These are phyloP conservation scores for Campoplex nolae DNA, from an alignment of 2,888 invertebrate genomes.

Conservation along the genomic window DNA sequence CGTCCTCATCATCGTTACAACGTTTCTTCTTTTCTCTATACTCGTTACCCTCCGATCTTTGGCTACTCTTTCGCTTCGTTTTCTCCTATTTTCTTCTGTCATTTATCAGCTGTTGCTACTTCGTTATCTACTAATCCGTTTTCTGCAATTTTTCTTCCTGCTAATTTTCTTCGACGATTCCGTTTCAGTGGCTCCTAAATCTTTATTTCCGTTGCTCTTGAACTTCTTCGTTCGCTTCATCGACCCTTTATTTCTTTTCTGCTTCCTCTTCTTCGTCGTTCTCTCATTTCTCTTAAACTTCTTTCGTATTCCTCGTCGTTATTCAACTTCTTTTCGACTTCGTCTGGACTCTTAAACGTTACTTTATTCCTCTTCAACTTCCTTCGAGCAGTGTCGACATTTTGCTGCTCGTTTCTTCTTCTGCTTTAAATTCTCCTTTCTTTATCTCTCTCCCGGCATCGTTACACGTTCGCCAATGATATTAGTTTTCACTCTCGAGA, in stretches of 20 bases:
- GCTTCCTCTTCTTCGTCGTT: neutral
- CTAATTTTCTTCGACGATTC: neutral
- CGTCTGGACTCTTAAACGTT: neutral
- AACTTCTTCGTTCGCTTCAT: neutral
- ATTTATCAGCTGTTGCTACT: conserved; percentile 5
- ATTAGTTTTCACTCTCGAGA: neutral
- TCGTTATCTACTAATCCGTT: conserved; percentile 12
- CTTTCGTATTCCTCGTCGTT: neutral
- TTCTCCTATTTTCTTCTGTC: neutral
- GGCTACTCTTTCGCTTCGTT: conserved; percentile 13
- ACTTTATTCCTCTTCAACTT: neutral
- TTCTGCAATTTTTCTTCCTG: neutral
- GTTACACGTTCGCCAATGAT: neutral
- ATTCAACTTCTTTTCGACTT: neutral
- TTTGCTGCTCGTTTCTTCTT: neutral
- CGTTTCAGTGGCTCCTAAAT: too few species aligned
- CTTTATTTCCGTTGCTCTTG: neutral
- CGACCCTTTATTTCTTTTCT: neutral
- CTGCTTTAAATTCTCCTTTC: neutral
- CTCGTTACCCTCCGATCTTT: conserved; percentile 7
- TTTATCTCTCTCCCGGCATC: neutral
- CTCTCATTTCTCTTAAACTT: neutral
- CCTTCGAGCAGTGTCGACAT: neutral
- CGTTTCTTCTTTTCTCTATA: conserved; percentile 41
- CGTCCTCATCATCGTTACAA: conserved; percentile 51